These are phyloP conservation scores for Microcebus murinus DNA, from an alignment of 2,113 vertebrate species.

Conservation along the genomic window DNA sequence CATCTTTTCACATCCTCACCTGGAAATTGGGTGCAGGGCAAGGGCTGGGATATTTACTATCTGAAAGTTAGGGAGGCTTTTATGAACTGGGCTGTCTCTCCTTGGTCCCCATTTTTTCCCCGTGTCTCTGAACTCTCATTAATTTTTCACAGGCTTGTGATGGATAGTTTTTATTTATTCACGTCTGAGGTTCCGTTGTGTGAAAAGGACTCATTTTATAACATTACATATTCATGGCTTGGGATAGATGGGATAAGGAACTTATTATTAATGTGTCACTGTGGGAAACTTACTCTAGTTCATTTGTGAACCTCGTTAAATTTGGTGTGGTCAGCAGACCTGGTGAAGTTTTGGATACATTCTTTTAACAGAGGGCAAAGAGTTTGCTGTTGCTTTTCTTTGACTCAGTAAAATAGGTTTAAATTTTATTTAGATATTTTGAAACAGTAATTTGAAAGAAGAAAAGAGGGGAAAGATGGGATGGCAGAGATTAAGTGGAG, in stretches of 20 bases:
- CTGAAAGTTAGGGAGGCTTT: conserved; percentile 75
- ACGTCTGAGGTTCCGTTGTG: conserved; percentile 94
- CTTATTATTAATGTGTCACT: conserved; percentile 99
- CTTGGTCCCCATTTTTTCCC: conserved; percentile 85
- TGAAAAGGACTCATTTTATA: conserved; percentile 98
- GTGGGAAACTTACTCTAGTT: conserved; percentile 92
- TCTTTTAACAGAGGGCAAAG: conserved; percentile 79
- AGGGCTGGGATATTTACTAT: conserved; percentile 16
- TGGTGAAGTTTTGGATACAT: conserved; percentile 78
- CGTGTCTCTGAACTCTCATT: conserved; percentile 91
- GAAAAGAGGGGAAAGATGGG: not conserved
- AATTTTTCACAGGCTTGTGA: conserved; percentile 95
- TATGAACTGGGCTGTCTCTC: conserved; percentile 84
- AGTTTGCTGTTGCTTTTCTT: conserved; percentile 72
- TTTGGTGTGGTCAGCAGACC: conserved; percentile 89
- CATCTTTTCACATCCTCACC: not conserved
- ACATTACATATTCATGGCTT: conserved; percentile 99
- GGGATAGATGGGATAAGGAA: conserved; percentile 95
- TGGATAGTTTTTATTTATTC: conserved; percentile 97
- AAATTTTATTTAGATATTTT: conserved; percentile 71
- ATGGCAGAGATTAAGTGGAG: not conserved
- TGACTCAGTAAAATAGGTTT: conserved; percentile 72
- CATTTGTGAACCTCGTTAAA: conserved; percentile 93
- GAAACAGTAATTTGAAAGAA: conserved; percentile 14
- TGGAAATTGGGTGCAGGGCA: not conserved